Conservation (phyloP, 2,113 vertebrate genomes). For the Oryzias curvinotus region DNA sequence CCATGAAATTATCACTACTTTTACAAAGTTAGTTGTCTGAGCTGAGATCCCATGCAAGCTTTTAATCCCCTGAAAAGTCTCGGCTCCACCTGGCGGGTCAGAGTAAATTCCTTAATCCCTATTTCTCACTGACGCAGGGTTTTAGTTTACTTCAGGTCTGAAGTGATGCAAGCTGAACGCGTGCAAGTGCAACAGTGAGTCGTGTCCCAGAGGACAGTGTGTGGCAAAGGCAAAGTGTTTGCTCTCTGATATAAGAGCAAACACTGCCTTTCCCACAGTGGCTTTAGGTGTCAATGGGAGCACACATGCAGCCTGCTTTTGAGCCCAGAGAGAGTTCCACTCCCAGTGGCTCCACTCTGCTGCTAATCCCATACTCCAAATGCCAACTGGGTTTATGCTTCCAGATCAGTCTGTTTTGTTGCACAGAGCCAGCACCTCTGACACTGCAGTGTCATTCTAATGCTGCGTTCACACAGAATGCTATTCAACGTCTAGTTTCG, state of each 20-base stretch:
- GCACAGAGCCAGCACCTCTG: conserved; percentile 35
- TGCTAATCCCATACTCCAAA: conserved; percentile 44
- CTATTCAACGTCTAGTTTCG: no score
- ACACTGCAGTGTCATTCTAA: conserved; percentile 25
- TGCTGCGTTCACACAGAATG: neutral
- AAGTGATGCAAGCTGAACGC: conserved; percentile 76
- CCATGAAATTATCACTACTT: conserved; percentile 15
- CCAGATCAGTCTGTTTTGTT: conserved; percentile 38
- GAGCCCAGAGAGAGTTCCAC: conserved; percentile 83
- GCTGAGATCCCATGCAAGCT: conserved; percentile 30
- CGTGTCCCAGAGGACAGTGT: conserved; percentile 55
- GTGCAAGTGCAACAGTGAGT: conserved; percentile 70
- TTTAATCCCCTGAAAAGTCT: conserved; percentile 63
- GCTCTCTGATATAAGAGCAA: neutral
- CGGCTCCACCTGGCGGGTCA: conserved; percentile 55
- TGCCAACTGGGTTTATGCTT: conserved; percentile 22
- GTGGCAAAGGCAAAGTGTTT: conserved; percentile 61
- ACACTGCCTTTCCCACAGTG: conserved; percentile 79
- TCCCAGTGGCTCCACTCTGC: conserved; percentile 79
- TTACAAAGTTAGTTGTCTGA: conserved; percentile 21
- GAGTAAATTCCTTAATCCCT: conserved; percentile 66
- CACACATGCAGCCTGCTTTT: conserved; percentile 82
- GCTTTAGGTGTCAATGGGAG: conserved; percentile 86
- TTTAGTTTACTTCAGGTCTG: conserved; percentile 55
- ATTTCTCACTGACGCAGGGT: conserved; percentile 56